Base-by-base conservation (phyloP, 30 jellyfish, hydroid and myxozoan genomes). In the Aurelia aurita region DNA sequence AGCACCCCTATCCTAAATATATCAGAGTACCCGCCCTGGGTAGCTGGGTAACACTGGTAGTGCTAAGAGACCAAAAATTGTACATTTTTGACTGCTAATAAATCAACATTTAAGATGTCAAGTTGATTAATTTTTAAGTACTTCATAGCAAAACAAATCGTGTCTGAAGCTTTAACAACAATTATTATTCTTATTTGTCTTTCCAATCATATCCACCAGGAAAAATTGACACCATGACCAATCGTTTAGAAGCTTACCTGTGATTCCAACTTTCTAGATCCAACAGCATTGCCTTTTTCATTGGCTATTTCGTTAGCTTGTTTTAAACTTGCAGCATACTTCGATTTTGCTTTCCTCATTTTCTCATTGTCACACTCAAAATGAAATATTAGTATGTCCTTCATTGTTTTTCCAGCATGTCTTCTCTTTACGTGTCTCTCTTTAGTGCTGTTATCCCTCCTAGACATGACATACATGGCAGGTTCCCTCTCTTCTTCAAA, bases 361-460 rank as follows among this genome's bases (percentile, higher is more conserved):
- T 20, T 53, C 23, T 53, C 64, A 14, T 12, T 20, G 23, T 53
- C 23, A 20, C 64, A 16, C 23, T 53, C 64, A 53, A 53, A 53
- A 53, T 53, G 20, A 20, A 53, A 5, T 53, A 53, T 53, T 5
- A 1, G 23, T 53, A 53, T 53, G 3, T 53, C 64, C 64, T 53
- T 53, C 64, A 53, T 14, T 53, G 64, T 53, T 10, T 53, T 53
- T 16, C 64, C 64, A 53, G 64, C 23, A 20, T 53, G 64, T 53
- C 64, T 53, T 20, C 64, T 53, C 23, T 53, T 53, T 10, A 53
- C 5, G 23, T 53, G 64, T 10, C 64, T 53, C 9, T 53, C 64
- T 53, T 53, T 53, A 12, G 64, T 53, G 64, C 64, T 53, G 64
- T 20, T 20, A 53, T 53, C 64, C 64, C 64, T 53, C 9, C 64